Percentiles rank a stretch among this genome's conserved stretches.
These are phyloP conservation scores for Pelodiscus sinensis DNA, from an alignment of 2,113 vertebrate genomes.

Conservation along the genomic window DNA sequence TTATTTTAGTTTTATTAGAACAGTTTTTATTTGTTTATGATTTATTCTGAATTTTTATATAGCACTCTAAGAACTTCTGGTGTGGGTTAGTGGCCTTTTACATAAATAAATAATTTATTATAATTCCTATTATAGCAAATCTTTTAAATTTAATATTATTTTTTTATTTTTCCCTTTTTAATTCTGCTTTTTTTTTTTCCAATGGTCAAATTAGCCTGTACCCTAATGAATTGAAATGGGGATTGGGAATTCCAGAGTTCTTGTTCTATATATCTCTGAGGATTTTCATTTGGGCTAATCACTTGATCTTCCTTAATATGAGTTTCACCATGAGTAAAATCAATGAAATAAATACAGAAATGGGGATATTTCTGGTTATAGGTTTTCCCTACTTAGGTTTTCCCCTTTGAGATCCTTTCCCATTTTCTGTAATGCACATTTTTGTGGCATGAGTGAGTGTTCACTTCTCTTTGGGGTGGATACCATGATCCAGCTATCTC, in stretches of 20 bases:
- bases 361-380: background rate
- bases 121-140: background rate
- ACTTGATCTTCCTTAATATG: background rate
- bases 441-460: background rate
- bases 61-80: background rate
- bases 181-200: background rate
- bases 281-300: background rate
- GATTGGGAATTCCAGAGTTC: fast-evolving
- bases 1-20: background rate
- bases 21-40: background rate
- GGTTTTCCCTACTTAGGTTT: background rate
- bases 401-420: background rate
- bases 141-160: background rate
- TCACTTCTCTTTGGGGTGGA: background rate
- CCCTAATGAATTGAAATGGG: background rate
- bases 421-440: background rate
- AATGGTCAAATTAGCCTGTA: background rate
- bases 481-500: background rate
- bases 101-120: background rate
- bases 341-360: background rate
- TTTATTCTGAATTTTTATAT: background rate
- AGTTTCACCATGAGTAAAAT: background rate
- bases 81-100: background rate
- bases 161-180: background rate
- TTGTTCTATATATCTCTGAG: background rate